These are phyloP conservation scores for Hepsetus odoe DNA, from an alignment of 2,113 vertebrate genomes.

Conservation along the genomic window DNA sequence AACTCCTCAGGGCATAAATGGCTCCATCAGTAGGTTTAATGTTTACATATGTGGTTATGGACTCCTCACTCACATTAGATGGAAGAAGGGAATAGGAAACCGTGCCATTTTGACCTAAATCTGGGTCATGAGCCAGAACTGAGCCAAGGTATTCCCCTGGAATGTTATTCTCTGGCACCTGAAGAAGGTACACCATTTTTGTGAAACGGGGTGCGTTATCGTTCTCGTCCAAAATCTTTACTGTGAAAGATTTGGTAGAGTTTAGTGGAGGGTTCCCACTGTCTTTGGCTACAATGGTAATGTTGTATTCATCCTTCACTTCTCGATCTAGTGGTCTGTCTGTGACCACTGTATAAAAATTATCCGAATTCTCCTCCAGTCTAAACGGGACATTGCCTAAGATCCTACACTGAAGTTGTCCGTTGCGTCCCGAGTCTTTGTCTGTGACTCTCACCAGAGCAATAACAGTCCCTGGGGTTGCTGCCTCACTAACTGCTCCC, in stretches of 20 bases:
- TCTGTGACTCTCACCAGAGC: constrained; percentile 94
- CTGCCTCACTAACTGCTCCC: constrained; percentile 96
- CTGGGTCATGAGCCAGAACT: constrained; percentile 93
- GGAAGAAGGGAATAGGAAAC: constrained; percentile 96
- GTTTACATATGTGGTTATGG: constrained; percentile 96
- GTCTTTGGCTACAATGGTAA: constrained; percentile 95
- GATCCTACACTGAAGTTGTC: constrained; percentile 94
- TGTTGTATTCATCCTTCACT: constrained; percentile 92
- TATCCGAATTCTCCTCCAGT: constrained; percentile 96
- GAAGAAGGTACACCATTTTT: constrained; percentile 93
- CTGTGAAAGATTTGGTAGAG: constrained; percentile 93
- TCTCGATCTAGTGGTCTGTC: constrained; percentile 94
- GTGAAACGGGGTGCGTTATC: constrained; percentile 96
- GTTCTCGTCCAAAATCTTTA: constrained; percentile 95
- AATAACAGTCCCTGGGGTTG: constrained; percentile 93
- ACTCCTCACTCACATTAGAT: constrained; percentile 93
- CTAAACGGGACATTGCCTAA: constrained; percentile 91
- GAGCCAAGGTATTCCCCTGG: constrained; percentile 96
- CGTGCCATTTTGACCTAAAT: constrained; percentile 93
- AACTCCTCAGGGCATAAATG: constrained; percentile 95
- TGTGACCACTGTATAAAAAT: constrained; percentile 95
- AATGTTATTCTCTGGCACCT: constrained; percentile 98
- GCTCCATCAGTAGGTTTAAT: constrained; percentile 97
- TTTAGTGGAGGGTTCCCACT: constrained; percentile 92
- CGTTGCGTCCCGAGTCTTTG: constrained; percentile 93